Evolutionary conservation across 2,888 invertebrate genomes (phyloP), one percentile per base, ranked within the genome.

Genomic region (Ophonus ardosiacus): DNA sequence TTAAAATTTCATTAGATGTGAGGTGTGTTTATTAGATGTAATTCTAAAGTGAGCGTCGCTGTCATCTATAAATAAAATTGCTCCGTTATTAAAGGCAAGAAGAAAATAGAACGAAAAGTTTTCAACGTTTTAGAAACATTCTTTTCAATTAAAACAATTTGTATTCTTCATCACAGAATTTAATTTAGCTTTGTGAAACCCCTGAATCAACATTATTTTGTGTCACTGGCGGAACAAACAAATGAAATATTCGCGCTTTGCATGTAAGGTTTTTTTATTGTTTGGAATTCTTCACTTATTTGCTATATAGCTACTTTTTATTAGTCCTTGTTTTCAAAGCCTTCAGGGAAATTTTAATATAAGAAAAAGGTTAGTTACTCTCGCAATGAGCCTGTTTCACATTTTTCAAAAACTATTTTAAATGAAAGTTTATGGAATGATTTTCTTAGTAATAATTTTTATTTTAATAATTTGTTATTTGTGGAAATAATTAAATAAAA

Each of bases 101-200:
- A 24, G 31, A 1, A 63, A 24, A n/a, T 24, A 24, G 31, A 63
- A 63, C 21, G 21, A 63, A 63, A 63, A 63, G 63, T 63, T 63
- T 61, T 15, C 18, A 18, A 3, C 43, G 43, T 15, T 61, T 63
- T 63, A n/a, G 24, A 63, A 63, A 63, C 63, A 63, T 63, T 63
- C 63, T 63, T 63, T 63, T 63, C 63, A 63, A 63, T 63, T 63
- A 63, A 63, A 63, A 63, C 31, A 63, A 63, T 63, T 63, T 63
- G 63, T 63, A 21, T 63, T 63, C 24, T 63, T 63, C 24, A 13
- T 63, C 63, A 24, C 24, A 63, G 63, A 63, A 63, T 63, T 63
- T 63, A 63, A 63, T 63, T 63, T 63, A 0, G 24, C 13, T 4
- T n/a, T 13, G 13, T 13, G 63, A 63, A 63, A 24, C 24, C 24